A percentile compares a stretch with the other conserved stretches of the same genome.
phyloP scores from a whole-genome alignment of 2,113 vertebrate species.

The Syngnathus floridae region DNA sequence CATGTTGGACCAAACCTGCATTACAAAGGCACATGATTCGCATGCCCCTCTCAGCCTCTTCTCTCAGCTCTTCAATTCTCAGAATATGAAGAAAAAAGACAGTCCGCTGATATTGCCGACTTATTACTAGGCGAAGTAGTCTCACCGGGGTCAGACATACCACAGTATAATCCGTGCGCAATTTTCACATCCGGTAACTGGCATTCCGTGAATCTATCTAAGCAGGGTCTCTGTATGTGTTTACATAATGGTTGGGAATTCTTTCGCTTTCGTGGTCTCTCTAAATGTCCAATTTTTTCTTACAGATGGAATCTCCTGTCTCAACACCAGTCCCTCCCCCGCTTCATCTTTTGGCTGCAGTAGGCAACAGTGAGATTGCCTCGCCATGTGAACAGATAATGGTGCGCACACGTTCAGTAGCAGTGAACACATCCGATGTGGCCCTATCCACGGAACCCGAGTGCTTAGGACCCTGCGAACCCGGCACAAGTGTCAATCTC shows the following conservation, averaged over 20 bases:
- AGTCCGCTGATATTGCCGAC: constrained; percentile 2
- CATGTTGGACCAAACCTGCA: constrained; percentile 40
- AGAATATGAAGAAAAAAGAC: constrained; percentile 23
- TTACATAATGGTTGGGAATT: constrained; percentile 37
- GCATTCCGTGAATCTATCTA: constrained; percentile 27
- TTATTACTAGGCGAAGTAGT: constrained; percentile 16
- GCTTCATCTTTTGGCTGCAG: constrained; percentile 85
- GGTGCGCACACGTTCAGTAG: constrained; percentile 95
- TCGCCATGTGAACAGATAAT: constrained; percentile 98
- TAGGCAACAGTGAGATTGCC: constrained; percentile 87
- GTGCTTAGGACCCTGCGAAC: constrained; percentile 95
- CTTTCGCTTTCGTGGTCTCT: constrained; percentile 32
- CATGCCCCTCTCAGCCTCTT: constrained; percentile 17
- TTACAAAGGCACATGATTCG: constrained; percentile 32
- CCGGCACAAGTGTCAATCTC: constrained; percentile 95
- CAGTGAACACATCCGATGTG: constrained; percentile 94
- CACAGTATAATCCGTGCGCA: constrained; percentile 28
- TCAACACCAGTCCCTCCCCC: constrained; percentile 89
- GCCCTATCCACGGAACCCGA: constrained; percentile 92
- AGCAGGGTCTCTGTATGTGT: constrained; percentile 40
- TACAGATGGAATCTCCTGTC: constrained; percentile 94
- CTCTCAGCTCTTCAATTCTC: constrained; percentile 42
- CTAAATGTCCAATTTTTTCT: constrained; percentile 37
- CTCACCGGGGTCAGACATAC: constrained; percentile 14
- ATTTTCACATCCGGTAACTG: constrained; percentile 32